A percentile compares a stretch with the other conserved stretches of the same genome.
Conservation (phyloP, 1,140 invertebrate species). For the Nasonia vitripennis region DNA sequence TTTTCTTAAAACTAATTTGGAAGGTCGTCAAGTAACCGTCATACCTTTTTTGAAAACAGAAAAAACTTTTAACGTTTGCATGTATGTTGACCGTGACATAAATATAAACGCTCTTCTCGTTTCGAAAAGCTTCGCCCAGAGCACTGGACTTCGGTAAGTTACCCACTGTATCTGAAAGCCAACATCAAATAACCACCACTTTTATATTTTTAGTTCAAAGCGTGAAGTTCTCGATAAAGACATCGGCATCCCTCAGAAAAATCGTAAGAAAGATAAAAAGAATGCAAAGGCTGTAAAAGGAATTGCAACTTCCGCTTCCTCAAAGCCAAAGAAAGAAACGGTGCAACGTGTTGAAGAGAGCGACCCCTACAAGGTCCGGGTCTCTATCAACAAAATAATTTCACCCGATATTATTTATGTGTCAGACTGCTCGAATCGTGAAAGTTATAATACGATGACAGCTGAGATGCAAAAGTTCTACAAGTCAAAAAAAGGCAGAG, state of each 20-base stretch:
- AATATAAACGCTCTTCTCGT: conserved; percentile 62
- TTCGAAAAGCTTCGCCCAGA: conserved; percentile 15
- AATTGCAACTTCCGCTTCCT: not conserved
- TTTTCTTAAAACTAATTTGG: conserved; percentile 49
- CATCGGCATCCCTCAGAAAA: conserved; percentile 18
- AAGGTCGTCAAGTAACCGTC: conserved; percentile 39
- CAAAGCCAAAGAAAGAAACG: not conserved
- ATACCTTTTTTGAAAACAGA: conserved; percentile 51
- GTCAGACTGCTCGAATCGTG: conserved; percentile 67
- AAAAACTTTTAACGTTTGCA: conserved; percentile 53
- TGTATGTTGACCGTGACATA: conserved; percentile 54
- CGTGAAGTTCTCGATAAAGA: conserved; percentile 6
- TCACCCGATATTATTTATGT: conserved; percentile 77
- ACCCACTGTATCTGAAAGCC: not conserved
- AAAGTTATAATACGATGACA: conserved; percentile 67
- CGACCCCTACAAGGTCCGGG: conserved; percentile 74
- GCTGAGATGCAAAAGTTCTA: conserved; percentile 75
- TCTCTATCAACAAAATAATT: conserved; percentile 70
- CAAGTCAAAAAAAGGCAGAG: conserved; percentile 54
- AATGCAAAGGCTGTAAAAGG: conserved; percentile 10
- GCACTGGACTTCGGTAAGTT: conserved; percentile 38
- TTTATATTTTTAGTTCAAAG: conserved; percentile 18
- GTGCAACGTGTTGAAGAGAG: conserved; percentile 61
- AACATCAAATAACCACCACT: not conserved
- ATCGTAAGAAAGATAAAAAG: not conserved